phyloP scores from a whole-genome alignment of 2,113 vertebrate genomes.

The Toxotes chatareus region DNA sequence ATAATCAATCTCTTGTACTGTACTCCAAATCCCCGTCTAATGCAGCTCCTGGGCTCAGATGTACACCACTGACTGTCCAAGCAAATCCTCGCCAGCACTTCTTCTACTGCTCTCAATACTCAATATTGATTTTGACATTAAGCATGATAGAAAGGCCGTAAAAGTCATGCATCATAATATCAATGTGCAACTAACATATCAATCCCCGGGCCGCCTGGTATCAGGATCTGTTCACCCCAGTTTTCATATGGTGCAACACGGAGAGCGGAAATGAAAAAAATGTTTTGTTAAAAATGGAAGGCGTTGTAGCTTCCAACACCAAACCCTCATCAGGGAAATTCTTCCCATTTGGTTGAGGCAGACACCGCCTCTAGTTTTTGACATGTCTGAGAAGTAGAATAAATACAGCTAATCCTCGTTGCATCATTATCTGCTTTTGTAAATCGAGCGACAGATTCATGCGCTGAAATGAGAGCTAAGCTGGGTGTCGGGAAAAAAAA shows the following conservation, averaged over 20 bases:
- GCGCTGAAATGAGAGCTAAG: conserved; percentile 24
- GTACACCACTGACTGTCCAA: conserved; percentile 16
- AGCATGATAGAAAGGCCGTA: conserved; percentile 21
- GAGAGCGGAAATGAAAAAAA: conserved; percentile 2
- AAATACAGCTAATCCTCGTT: conserved; percentile 40
- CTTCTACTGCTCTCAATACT: conserved; percentile 15
- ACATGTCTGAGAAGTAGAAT: conserved; percentile 54
- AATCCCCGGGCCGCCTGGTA: conserved; percentile 3
- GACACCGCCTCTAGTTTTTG: conserved; percentile 9
- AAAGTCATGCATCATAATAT: conserved; percentile 10
- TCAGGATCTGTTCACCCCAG: conserved; percentile 20
- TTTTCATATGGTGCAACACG: conserved; percentile 11
- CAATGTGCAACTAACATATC: conserved; percentile 7
- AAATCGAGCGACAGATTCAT: conserved; percentile 20
- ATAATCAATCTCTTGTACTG: conserved; percentile 56
- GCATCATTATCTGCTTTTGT: conserved; percentile 40
- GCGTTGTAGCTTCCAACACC: conserved; percentile 21
- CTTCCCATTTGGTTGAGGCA: conserved; percentile 26
- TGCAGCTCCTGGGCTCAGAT: conserved; percentile 30
- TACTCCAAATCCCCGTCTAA: conserved; percentile 61
- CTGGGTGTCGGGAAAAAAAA: conserved; percentile 11
- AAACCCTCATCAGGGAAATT: conserved; percentile 19
- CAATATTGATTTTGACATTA: conserved; percentile 31
- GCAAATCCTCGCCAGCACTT: conserved; percentile 34
- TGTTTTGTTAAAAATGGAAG: conserved; percentile 16